Conservation (phyloP, 2,113 vertebrate species). For the Forbesichthys papilliferus region DNA sequence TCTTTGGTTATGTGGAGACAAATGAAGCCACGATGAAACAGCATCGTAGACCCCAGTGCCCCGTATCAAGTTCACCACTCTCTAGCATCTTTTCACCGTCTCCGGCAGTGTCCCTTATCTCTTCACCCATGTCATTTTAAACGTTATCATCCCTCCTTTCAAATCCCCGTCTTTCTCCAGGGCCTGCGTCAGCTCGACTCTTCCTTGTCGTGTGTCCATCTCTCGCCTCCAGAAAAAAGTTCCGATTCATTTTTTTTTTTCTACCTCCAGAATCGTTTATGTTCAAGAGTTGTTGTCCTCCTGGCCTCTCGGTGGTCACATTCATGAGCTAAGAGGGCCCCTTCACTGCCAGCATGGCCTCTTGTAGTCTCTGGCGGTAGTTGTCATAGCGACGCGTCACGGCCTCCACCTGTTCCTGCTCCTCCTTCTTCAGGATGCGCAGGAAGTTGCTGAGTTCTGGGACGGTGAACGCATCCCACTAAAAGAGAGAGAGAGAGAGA, state of each 20-base stretch:
- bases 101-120: conserved; percentile 4
- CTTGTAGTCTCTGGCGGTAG: conserved; percentile 88
- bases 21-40: conserved; percentile 12
- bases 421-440: conserved; percentile 93
- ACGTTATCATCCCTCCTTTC: background rate
- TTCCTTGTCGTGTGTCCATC: conserved; percentile 8
- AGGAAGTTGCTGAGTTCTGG: conserved; percentile 95
- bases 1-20: conserved; percentile 10
- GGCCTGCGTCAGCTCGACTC: conserved; percentile 4
- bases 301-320: conserved; percentile 21
- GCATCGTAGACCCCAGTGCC: conserved; percentile 20
- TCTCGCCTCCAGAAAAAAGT: background rate
- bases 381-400: conserved; percentile 81
- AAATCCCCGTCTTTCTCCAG: conserved; percentile 7
- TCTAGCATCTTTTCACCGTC: background rate
- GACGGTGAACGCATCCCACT: conserved; percentile 97
- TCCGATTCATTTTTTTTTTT: too few species aligned
- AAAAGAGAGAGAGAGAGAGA: background rate
- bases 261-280: too few species aligned
- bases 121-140: background rate
- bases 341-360: conserved; percentile 76
- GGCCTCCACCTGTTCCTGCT: conserved; percentile 83
- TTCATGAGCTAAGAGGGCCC: conserved; percentile 74
- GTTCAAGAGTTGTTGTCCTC: background rate
- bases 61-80: background rate